These are phyloP conservation scores for Alauda arvensis DNA, from an alignment of 2,797 vertebrate species.

Conservation along the genomic window DNA sequence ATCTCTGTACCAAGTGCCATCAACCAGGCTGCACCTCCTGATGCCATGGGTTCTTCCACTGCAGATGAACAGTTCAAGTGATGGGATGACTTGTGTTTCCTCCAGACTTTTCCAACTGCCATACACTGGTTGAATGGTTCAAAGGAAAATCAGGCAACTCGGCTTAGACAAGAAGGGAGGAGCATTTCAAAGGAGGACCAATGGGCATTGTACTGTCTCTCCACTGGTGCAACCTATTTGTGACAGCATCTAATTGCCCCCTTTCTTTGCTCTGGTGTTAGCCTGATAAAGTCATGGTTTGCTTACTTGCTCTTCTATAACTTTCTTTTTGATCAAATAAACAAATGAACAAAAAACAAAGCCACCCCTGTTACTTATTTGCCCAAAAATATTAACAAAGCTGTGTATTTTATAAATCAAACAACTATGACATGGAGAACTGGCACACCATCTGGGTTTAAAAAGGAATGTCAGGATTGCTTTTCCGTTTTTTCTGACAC, in stretches of 20 bases:
- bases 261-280: background rate
- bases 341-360: background rate
- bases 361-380: background rate
- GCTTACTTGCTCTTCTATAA: background rate
- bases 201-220: accelerated
- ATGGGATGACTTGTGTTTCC: background rate
- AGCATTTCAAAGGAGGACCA: background rate
- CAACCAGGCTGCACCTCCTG: background rate
- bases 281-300: background rate
- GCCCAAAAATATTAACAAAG: background rate
- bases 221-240: background rate
- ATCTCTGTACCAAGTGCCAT: background rate
- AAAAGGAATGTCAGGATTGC: background rate
- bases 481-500: background rate
- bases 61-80: background rate
- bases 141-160: background rate
- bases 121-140: background rate
- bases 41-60: background rate
- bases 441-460: background rate
- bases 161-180: background rate
- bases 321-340: background rate
- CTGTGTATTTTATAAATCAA: background rate
- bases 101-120: background rate
- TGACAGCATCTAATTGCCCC: background rate
- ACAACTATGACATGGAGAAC: background rate